Percentiles rank a stretch among this genome's conserved stretches.
Evolutionary conservation across 1,140 invertebrate species (phyloP).

Genomic region (Aphaenogaster floridana): DNA sequence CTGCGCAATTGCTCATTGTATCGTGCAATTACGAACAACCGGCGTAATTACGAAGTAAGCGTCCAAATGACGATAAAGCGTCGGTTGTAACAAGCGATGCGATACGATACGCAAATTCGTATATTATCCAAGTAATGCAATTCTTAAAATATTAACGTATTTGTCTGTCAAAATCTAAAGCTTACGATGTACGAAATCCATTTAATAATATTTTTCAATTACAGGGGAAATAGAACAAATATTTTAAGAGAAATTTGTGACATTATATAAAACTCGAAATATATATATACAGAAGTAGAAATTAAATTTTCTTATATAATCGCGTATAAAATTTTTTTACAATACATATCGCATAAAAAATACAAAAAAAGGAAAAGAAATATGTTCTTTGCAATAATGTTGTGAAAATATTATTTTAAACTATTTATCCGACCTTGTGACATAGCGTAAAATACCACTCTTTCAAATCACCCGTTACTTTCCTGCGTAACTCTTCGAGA

Average conservation of each 20-base stretch:
- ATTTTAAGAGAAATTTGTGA: not conserved
- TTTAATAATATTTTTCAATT: not conserved
- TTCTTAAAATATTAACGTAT: not conserved
- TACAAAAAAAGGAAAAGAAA: not conserved
- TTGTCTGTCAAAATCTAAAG: not conserved
- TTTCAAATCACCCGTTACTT: not conserved
- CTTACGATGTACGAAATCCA: not conserved
- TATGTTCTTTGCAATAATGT: not conserved
- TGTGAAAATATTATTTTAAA: not conserved
- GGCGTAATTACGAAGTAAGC: conserved; percentile 12
- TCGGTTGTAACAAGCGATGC: conserved; percentile 6
- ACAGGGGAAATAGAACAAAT: not conserved
- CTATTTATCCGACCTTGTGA: not conserved
- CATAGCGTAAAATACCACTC: not conserved
- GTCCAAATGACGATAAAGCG: conserved; percentile 21
- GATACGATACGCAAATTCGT: conserved; percentile 8
- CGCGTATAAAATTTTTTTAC: not conserved
- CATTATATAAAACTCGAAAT: not conserved
- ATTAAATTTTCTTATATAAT: not conserved
- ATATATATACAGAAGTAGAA: not conserved
- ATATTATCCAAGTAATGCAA: not conserved
- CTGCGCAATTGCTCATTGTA: conserved; percentile 30
- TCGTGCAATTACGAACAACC: conserved; percentile 27
- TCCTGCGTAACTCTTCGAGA: not conserved
- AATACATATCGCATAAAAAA: not conserved